Percentiles rank a stretch among this genome's conserved stretches.
These are phyloP conservation scores for Ciconia stormi DNA, from an alignment of 2,113 vertebrate genomes.

Conservation along the genomic window DNA sequence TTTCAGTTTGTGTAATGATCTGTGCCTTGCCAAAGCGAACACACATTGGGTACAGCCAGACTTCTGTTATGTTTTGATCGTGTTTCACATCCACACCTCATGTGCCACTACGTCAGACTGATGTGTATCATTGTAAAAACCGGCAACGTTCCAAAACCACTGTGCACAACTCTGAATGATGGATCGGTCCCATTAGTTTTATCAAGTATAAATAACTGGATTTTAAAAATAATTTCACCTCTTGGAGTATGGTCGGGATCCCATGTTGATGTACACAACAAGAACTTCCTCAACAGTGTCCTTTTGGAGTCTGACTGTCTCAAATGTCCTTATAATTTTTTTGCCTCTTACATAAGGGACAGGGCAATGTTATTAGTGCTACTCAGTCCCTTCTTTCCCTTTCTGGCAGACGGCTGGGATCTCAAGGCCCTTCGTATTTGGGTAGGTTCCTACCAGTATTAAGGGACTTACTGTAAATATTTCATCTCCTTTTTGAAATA, in stretches of 20 bases:
- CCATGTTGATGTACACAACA: background rate
- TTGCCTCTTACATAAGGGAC: background rate
- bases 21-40: background rate
- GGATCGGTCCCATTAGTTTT: background rate
- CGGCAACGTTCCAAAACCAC: background rate
- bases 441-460: background rate
- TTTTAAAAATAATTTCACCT: background rate
- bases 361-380: background rate
- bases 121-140: background rate
- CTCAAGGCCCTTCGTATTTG: background rate
- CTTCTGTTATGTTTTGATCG: background rate
- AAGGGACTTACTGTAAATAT: background rate
- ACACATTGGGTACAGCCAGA: rapidly evolving
- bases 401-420: background rate
- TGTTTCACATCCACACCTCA: background rate
- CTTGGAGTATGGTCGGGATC: background rate
- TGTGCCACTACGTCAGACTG: background rate
- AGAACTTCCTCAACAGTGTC: background rate
- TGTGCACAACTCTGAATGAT: background rate
- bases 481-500: background rate
- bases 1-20: background rate
- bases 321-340: background rate
- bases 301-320: background rate
- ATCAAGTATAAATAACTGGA: background rate
- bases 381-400: background rate